Evolutionary conservation across 2,888 invertebrate genomes (phyloP).

Genomic region (Drosophila borealis): DNA sequence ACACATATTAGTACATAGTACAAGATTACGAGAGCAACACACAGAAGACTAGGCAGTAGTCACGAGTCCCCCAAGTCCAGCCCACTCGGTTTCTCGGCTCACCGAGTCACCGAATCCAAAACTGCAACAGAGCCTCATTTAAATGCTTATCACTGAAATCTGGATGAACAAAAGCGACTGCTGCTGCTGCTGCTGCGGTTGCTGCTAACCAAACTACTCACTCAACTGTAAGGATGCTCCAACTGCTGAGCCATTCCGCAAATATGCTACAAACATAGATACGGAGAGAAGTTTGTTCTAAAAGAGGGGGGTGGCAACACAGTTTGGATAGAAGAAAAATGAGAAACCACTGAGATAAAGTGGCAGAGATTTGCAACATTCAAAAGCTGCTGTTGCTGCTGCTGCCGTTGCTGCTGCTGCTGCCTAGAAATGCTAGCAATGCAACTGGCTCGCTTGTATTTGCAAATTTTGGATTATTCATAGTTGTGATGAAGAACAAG

Average conservation of each 20-base stretch:
- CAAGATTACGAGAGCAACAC: conserved; percentile 47
- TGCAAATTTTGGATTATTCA: conserved; percentile 79
- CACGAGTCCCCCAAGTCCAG: conserved; percentile 32
- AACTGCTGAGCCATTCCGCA: conserved; percentile 63
- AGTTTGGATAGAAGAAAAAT: conserved; percentile 72
- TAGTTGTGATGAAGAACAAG: conserved; percentile 60
- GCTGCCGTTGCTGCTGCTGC: conserved; percentile 28
- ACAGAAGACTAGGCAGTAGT: conserved; percentile 37
- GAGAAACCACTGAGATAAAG: conserved; percentile 79
- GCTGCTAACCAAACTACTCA: conserved; percentile 71
- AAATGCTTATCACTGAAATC: conserved; percentile 81
- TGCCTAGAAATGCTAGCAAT: conserved; percentile 65
- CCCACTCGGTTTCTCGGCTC: conserved; percentile 7
- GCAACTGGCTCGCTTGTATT: conserved; percentile 60
- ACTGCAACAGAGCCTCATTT: conserved; percentile 72
- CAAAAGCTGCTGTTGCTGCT: conserved; percentile 66
- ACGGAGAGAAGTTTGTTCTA: background rate
- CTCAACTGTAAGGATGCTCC: conserved; percentile 59
- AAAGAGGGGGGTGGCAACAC: conserved; percentile 8
- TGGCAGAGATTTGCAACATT: conserved; percentile 78
- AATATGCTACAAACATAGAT: conserved; percentile 45
- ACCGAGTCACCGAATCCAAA: conserved; percentile 15
- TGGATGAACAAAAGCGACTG: conserved; percentile 81
- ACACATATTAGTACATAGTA: conserved; percentile 60
- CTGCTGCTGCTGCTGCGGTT: conserved; percentile 48